A percentile compares a stretch with the other conserved stretches of the same genome.
Conservation (phyloP, 2,888 invertebrate genomes). For the Clepsis dumicolana region DNA sequence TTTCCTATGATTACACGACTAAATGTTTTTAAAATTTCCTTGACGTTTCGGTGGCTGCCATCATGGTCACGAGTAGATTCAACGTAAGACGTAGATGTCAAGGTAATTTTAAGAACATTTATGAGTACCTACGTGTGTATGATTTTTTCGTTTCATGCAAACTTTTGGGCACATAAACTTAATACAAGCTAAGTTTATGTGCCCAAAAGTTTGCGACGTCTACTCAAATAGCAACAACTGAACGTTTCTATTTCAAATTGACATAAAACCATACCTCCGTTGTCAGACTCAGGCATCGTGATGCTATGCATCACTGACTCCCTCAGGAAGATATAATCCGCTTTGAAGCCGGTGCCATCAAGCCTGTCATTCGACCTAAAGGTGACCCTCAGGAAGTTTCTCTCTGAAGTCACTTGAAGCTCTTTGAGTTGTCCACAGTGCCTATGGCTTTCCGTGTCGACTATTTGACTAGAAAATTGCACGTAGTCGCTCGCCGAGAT, state of each 20-base stretch:
- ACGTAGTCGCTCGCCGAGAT: slow-evolving; percentile 97
- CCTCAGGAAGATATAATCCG: slow-evolving; percentile 93
- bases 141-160: no score
- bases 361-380: slow-evolving; percentile 97
- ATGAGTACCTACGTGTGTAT: no score
- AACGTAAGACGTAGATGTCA: no score
- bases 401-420: slow-evolving; percentile 93
- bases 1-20: no score
- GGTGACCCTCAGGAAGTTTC: slow-evolving; percentile 96
- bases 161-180: no score
- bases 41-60: no score
- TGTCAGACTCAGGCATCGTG: slow-evolving; percentile 65
- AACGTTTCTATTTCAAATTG: background rate
- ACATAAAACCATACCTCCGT: slow-evolving; percentile 57
- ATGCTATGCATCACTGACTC: slow-evolving; percentile 87
- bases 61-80: no score
- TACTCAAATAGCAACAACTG: background rate
- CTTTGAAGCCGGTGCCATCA: slow-evolving; percentile 97
- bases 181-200: no score
- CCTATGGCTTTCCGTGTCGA: slow-evolving; percentile 92
- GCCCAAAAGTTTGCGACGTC: background rate
- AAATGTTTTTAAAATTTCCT: no score
- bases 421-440: slow-evolving; percentile 94
- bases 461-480: slow-evolving; percentile 97
- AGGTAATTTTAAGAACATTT: no score